phyloP scores from a whole-genome alignment of 2,888 invertebrate genomes.

The Nomada lathburiana region DNA sequence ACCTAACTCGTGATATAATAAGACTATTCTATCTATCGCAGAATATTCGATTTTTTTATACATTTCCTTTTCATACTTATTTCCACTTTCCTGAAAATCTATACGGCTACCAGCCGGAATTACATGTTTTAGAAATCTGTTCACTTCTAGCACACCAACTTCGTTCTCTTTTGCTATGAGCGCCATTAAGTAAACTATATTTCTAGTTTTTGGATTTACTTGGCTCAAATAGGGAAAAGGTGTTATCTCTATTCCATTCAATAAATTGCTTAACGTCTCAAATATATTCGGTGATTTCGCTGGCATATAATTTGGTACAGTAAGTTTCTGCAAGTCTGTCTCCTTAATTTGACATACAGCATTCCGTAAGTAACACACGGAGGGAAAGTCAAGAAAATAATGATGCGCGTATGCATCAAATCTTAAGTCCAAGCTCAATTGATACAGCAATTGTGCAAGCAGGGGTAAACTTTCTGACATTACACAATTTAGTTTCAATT shows the following conservation, averaged over 20 bases:
- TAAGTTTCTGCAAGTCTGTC: conserved; percentile 86
- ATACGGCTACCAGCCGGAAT: conserved; percentile 82
- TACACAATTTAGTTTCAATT: conserved; percentile 92
- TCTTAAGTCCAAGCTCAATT: conserved; percentile 91
- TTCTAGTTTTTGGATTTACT: conserved; percentile 90
- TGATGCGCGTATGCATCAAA: conserved; percentile 90
- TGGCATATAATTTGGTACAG: conserved; percentile 87
- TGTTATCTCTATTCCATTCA: conserved; percentile 85
- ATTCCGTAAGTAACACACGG: conserved; percentile 85
- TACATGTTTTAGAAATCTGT: conserved; percentile 78
- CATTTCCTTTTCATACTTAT: conserved; percentile 74
- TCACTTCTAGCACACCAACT: conserved; percentile 72
- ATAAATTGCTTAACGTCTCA: conserved; percentile 88
- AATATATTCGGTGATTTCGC: conserved; percentile 90
- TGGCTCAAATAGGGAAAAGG: conserved; percentile 90
- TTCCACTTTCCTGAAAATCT: conserved; percentile 76
- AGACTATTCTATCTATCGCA: conserved; percentile 84
- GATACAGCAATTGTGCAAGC: conserved; percentile 90
- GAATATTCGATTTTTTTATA: conserved; percentile 72
- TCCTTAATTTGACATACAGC: conserved; percentile 86
- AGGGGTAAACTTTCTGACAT: conserved; percentile 89
- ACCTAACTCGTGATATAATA: conserved; percentile 86
- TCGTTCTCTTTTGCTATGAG: conserved; percentile 76
- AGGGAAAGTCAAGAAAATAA: conserved; percentile 94
- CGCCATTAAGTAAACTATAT: conserved; percentile 89